Evolutionary conservation across 2,113 vertebrate species (phyloP).

Genomic region (Chaenocephalus aceratus): DNA sequence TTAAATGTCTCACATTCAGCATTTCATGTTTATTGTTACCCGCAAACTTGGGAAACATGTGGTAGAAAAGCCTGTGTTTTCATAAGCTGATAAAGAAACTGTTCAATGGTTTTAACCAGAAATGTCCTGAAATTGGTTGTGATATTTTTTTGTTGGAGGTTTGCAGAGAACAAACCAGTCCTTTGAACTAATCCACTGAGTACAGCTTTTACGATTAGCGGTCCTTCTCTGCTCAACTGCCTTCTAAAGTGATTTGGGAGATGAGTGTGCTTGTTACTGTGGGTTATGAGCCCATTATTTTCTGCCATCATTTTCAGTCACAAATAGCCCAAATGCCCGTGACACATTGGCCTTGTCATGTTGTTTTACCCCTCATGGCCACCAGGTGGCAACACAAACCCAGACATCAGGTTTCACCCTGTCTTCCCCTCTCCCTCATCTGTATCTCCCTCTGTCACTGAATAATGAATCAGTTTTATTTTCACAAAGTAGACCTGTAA

Average conservation of each 20-base stretch:
- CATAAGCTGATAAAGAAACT: background rate
- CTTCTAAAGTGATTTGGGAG: slow-evolving; percentile 35
- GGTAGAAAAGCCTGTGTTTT: no score
- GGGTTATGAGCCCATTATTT: slow-evolving; percentile 39
- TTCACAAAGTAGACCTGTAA: slow-evolving; percentile 3
- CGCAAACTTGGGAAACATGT: no score
- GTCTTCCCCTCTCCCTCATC: background rate
- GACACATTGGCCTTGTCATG: slow-evolving; percentile 29
- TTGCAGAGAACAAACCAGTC: background rate
- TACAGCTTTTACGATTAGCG: slow-evolving; percentile 3
- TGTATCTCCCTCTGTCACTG: background rate
- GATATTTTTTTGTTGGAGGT: background rate
- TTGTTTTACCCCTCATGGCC: slow-evolving; percentile 53
- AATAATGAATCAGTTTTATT: slow-evolving; percentile 11
- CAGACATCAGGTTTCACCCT: slow-evolving; percentile 27
- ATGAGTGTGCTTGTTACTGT: slow-evolving; percentile 16
- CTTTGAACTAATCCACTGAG: background rate
- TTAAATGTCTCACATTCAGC: no score
- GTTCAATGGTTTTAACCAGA: background rate
- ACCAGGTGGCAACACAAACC: slow-evolving; percentile 74
- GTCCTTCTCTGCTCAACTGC: background rate
- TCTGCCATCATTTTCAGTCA: slow-evolving; percentile 53
- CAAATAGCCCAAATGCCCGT: slow-evolving; percentile 38
- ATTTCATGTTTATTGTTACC: no score
- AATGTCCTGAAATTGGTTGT: background rate